Conservation (phyloP, 2,113 vertebrate genomes). For the Oncorhynchus keta region DNA sequence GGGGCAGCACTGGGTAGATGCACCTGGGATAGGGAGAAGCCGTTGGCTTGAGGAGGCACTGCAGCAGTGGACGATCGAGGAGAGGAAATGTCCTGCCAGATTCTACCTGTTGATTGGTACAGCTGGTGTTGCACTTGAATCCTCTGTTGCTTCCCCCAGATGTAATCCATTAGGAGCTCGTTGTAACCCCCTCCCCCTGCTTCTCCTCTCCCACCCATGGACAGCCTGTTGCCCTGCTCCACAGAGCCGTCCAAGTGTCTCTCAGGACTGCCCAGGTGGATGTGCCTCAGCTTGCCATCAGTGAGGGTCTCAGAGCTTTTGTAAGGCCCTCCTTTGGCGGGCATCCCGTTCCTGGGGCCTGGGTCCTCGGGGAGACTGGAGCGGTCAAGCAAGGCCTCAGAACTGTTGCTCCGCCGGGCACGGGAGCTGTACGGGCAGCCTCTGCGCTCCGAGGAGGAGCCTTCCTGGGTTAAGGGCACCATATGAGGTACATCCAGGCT, state of each 20-base stretch:
- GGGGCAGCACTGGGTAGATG: conserved; percentile 67
- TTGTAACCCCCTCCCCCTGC: conserved; percentile 69
- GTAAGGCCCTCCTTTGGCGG: conserved; percentile 73
- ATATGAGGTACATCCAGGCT: conserved; percentile 79
- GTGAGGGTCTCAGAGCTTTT: conserved; percentile 86
- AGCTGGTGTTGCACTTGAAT: conserved; percentile 68
- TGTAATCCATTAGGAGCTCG: conserved; percentile 85
- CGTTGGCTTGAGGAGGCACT: conserved; percentile 63
- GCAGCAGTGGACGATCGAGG: conserved; percentile 56
- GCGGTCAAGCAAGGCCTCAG: conserved; percentile 85
- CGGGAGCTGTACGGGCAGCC: conserved; percentile 76
- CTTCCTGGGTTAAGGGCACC: conserved; percentile 70
- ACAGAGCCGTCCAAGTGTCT: conserved; percentile 55
- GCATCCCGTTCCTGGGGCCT: conserved; percentile 67
- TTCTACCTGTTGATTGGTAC: conserved; percentile 71
- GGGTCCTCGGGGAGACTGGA: conserved; percentile 71
- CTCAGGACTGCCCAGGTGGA: conserved; percentile 73
- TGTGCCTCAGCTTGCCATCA: conserved; percentile 76
- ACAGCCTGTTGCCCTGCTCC: conserved; percentile 70
- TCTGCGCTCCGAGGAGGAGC: conserved; percentile 70
- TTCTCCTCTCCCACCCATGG: conserved; percentile 65
- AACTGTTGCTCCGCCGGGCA: conserved; percentile 87
- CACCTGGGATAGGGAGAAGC: conserved; percentile 75
- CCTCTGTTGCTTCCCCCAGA: conserved; percentile 80
- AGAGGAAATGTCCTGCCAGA: conserved; percentile 71